Base-by-base conservation (phyloP, 92 coral and sea anemone species). In the Pocillopora grandis region DNA sequence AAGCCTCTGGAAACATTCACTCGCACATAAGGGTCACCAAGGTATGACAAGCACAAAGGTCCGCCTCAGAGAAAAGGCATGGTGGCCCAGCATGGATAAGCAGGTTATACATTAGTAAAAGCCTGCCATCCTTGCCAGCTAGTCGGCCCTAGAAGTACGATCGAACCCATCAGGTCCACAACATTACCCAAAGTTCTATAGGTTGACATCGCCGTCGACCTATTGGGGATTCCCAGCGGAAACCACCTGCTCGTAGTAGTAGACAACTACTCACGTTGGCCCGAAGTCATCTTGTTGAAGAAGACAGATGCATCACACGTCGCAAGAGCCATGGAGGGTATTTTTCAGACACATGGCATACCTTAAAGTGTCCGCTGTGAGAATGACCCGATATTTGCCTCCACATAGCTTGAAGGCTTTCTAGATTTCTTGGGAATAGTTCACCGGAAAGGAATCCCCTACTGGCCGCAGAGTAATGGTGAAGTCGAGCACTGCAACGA, bases 181-280 rank as follows among this genome's bases (percentile, higher is more conserved):
- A 82, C 59, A 17, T 81, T 90, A 49, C 92, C 89, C 8, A 88
- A 92, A 66, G 92, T 80, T 10, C 93, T 91, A 1, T 90, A 91
- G 95, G 52, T 35, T 12, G 94, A 94, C 87, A 66, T 86, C 15
- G 80, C 87, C 12, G 87, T 89, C 4, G 87, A 86, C 85, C 70
- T 86, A n/a, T 33, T 80, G 11, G 89, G 81, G 31, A 79, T 89
- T 31, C 59, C 87, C 13, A 57, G 60, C 5, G 83, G 79, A 33
- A 67, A 89, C 60, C 90, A 93, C 69, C 85, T 89, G 58, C 75
- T 94, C 76, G 92, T 92, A 14, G 84, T 68, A 19, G 80, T 88
- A 8, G 92, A 91, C 87, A 84, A 93, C 86, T 89, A 80, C 76
- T 86, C 82, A 6, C 90, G 93, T 0, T 89, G 95, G 93, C 93